Percentiles rank a stretch among this genome's conserved stretches.
Conservation (phyloP, 92 coral and sea anemone species). For the Ricordea florida region DNA sequence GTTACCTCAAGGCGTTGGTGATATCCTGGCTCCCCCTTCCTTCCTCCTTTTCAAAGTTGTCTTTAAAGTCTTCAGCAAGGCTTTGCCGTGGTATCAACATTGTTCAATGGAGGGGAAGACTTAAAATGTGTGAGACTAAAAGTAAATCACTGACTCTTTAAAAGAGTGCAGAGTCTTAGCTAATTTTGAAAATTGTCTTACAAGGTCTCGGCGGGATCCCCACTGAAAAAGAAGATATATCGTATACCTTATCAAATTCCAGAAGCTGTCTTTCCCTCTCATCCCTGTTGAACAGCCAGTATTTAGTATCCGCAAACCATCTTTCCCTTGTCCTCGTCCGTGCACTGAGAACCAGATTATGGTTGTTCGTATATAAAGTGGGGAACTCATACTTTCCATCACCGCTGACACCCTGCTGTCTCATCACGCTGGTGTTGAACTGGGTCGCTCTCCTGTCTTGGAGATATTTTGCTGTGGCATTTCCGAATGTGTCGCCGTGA, state of each 20-base stretch:
- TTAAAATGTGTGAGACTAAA: too few relatives aligned
- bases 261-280: constrained; percentile 69
- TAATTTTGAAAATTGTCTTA: too few relatives aligned
- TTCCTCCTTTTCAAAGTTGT: too few relatives aligned
- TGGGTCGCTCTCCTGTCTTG: constrained; percentile 62
- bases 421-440: constrained; percentile 34
- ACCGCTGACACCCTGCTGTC: constrained; percentile 56
- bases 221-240: too few relatives aligned
- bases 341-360: constrained; percentile 76
- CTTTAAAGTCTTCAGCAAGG: too few relatives aligned
- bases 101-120: too few relatives aligned
- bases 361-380: constrained; percentile 68
- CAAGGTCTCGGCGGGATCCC: too few relatives aligned
- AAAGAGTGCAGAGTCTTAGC: background rate
- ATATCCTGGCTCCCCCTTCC: too few relatives aligned
- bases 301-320: constrained; percentile 58
- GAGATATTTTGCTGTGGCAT: constrained; percentile 78
- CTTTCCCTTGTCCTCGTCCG: constrained; percentile 65
- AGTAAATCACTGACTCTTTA: too few relatives aligned
- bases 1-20: too few relatives aligned
- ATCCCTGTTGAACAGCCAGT: constrained; percentile 58
- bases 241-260: constrained; percentile 65
- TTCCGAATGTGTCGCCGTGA: constrained; percentile 85
- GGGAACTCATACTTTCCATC: constrained; percentile 67
- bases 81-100: too few relatives aligned